phyloP scores from a whole-genome alignment of 2,113 vertebrate genomes.

The Malurus cyaneus region DNA sequence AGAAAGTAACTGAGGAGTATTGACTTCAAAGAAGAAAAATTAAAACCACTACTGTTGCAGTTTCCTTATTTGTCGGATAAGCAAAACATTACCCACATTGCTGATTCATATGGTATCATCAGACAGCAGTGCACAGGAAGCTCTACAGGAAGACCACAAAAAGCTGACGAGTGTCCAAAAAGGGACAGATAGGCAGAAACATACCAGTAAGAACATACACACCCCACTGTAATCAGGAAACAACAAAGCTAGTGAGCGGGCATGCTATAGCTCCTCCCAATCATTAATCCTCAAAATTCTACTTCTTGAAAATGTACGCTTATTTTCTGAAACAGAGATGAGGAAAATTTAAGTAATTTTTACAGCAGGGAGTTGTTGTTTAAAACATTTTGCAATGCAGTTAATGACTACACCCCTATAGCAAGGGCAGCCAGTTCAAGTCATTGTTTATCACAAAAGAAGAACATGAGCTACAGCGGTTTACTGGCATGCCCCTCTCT shows the following conservation, averaged over 20 bases:
- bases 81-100: constrained; percentile 16
- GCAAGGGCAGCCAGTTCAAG: not conserved
- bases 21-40: not conserved
- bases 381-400: not conserved
- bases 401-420: not conserved
- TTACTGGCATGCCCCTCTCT: not conserved
- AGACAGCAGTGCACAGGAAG: constrained; percentile 30
- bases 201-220: not conserved
- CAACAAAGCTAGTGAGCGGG: accelerated
- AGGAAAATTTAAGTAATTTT: not conserved
- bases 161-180: not conserved
- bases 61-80: not conserved
- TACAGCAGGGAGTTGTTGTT: not conserved
- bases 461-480: not conserved
- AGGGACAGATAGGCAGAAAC: not conserved
- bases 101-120: constrained; percentile 29
- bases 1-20: not conserved
- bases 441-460: constrained; percentile 6
- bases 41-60: not conserved
- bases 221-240: not conserved
- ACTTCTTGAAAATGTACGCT: not conserved
- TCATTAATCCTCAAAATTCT: not conserved
- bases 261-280: not conserved
- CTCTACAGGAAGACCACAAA: constrained; percentile 49
- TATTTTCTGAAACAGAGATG: not conserved